Evolutionary conservation across 2,888 invertebrate species (phyloP), one percentile per base, ranked within the genome.

Genomic region (Troides aeacus): DNA sequence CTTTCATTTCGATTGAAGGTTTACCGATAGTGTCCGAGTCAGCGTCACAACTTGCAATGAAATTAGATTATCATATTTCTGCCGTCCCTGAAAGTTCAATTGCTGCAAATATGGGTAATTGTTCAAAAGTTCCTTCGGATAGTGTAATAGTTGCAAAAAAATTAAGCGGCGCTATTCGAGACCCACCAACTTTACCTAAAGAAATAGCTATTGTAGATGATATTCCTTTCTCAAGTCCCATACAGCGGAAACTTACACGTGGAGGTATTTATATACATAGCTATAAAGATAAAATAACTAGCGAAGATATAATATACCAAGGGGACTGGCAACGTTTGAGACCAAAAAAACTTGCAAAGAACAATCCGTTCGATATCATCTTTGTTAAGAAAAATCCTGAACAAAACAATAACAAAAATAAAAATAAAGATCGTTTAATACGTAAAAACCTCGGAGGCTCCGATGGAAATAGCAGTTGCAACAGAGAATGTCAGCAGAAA

Each of bases 181-280:
- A 77, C 66, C 65, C 77, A 66, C 63, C 70, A 53, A 74, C 72
- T 70, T 65, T 71, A 59, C 76, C 70, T 64, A 78, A 75, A 68
- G 74, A 78, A 24, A 66, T 71, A 21, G 59, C 39, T 60, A 46
- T 66, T 0, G 62, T 73, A 58, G 64, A 71, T 24, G 75, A 74
- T 39, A 69, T 72, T n/a, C 72, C 77, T 2, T 69, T 73, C 46
- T 70, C 71, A 30, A 82, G 78, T 72, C 76, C 74, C 63, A 63
- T 75, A 59, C 77, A 75, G 7, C 78, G 81, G 5, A 86, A 77
- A 72, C 74, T 92, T 58, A 80, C 82, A 66, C 84, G 80, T 74
- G 90, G 90, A 57, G 88, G 86, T 36, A 81, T 90, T 24, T 83
- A 88, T 74, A 80, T 92, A n/a, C 87, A 91, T 70, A 90, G 90